Evolutionary conservation across 2,888 invertebrate genomes (phyloP).

Genomic region (Catocala sponsa): DNA sequence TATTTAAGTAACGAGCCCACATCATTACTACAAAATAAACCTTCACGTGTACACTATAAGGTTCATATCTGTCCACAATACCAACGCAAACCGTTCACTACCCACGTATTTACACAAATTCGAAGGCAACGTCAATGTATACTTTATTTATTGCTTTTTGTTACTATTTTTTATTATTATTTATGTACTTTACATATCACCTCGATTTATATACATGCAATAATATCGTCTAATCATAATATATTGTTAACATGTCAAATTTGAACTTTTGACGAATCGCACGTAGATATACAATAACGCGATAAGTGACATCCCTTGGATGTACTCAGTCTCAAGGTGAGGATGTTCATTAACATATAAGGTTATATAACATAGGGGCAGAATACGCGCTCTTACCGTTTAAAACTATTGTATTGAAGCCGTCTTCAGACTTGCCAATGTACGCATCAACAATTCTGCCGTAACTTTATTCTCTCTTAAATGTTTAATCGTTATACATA

Average conservation of each 20-base stretch:
- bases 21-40: slow-evolving; percentile 83
- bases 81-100: slow-evolving; percentile 73
- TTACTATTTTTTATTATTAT: slow-evolving; percentile 75
- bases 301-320: slow-evolving; percentile 65
- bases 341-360: slow-evolving; percentile 20
- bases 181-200: slow-evolving; percentile 86
- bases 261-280: slow-evolving; percentile 72
- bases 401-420: slow-evolving; percentile 17
- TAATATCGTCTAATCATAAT: slow-evolving; percentile 56
- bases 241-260: slow-evolving; percentile 62
- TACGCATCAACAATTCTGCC: slow-evolving; percentile 16
- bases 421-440: slow-evolving; percentile 7
- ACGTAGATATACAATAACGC: slow-evolving; percentile 54
- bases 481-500: slow-evolving; percentile 53
- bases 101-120: slow-evolving; percentile 78
- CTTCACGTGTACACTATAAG: slow-evolving; percentile 67
- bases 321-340: slow-evolving; percentile 75
- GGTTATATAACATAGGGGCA: slow-evolving; percentile 20
- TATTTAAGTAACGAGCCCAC: slow-evolving; percentile 87
- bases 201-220: slow-evolving; percentile 78
- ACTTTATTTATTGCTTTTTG: slow-evolving; percentile 88
- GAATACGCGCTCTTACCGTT: slow-evolving; percentile 28
- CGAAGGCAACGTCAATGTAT: slow-evolving; percentile 88
- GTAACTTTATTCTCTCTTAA: slow-evolving; percentile 37
- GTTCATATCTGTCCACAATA: slow-evolving; percentile 63